Base-by-base conservation (phyloP, 2,113 vertebrate species). In the Calyptommatus sinebrachiatus region DNA sequence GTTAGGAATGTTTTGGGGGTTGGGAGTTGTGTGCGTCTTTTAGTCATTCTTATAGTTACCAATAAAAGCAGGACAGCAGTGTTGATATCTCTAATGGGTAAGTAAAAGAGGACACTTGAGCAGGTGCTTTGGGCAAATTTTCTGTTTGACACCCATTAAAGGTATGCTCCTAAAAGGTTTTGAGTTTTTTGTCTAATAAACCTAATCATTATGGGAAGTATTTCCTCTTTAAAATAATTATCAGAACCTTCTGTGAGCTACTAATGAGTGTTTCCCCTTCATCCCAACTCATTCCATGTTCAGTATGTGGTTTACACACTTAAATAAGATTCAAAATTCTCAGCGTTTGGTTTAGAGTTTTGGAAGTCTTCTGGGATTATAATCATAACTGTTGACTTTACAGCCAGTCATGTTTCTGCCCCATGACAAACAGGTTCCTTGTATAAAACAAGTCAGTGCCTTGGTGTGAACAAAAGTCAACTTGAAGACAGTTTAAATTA, bases 301-400 rank as follows among this genome's bases (percentile, higher is more conserved):
- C 35, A 26, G 26, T 65, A 81, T 24, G 50, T 20, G 53, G 84
- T 77, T 90, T 87, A 89, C 83, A 80, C 71, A 84, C 85, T 87
- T 83, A 90, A 90, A 77, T 45, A 71, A 88, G 83, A 86, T 78
- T 90, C 87, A 90, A 88, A 90, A 86, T 77, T 53, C 87, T 87
- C 87, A 88, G 88, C 88, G 77, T 77, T 79, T 86, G 71, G 80
- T 74, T 89, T 89, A 90, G 75, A 76, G 87, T 79, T 91, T 85
- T 83, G 85, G 78, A 0, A 0, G 7, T 88, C 88, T 86, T 88
- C 87, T 88, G 89, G 89, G 87, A 79, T 85, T 79, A 83, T 62
- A 89, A 88, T 82, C 75, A 82, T 82, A 88, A 88, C 65, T 87
- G 82, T 86, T 87, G 80, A 82, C 74, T 78, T 89, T 82, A 53